These are phyloP conservation scores for Aspidoscelis tigris DNA, from an alignment of 2,113 vertebrate genomes.

Conservation along the genomic window DNA sequence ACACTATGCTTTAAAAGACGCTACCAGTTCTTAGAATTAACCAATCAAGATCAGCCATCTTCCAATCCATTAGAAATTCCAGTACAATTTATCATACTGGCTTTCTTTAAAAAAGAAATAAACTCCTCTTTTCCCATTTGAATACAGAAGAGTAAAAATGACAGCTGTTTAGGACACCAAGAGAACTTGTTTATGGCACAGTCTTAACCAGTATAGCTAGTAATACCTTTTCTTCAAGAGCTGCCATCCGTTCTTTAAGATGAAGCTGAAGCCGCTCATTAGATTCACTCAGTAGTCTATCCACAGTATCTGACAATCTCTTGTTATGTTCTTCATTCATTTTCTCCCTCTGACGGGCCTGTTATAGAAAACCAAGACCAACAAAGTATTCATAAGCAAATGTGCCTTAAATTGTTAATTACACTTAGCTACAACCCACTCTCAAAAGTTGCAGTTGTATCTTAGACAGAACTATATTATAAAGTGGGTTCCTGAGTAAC, in stretches of 20 bases:
- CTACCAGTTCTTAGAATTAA: neutral
- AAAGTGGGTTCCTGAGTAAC: neutral
- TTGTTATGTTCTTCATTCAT: slow-evolving; percentile 99
- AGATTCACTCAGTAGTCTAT: slow-evolving; percentile 93
- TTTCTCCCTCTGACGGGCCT: slow-evolving; percentile 97
- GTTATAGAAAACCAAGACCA: slow-evolving; percentile 3
- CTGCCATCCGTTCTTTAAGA: slow-evolving; percentile 95
- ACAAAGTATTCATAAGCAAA: neutral
- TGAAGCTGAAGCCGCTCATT: slow-evolving; percentile 96
- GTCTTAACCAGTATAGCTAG: no score
- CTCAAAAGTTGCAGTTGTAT: neutral
- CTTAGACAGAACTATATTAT: neutral
- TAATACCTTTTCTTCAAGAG: slow-evolving; percentile 91
- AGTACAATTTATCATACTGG: no score
- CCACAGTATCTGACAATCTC: slow-evolving; percentile 92
- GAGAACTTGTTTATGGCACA: neutral
- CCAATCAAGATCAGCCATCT: neutral
- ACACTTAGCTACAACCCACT: neutral
- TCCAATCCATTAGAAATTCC: neutral
- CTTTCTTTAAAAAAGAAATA: neutral
- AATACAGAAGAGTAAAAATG: neutral
- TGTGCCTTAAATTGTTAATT: neutral
- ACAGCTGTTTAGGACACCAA: neutral
- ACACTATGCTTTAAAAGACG: neutral
- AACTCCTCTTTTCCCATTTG: neutral